phyloP scores from a whole-genome alignment of 2,113 vertebrate species.

The Myanophis thanlyinensis region DNA sequence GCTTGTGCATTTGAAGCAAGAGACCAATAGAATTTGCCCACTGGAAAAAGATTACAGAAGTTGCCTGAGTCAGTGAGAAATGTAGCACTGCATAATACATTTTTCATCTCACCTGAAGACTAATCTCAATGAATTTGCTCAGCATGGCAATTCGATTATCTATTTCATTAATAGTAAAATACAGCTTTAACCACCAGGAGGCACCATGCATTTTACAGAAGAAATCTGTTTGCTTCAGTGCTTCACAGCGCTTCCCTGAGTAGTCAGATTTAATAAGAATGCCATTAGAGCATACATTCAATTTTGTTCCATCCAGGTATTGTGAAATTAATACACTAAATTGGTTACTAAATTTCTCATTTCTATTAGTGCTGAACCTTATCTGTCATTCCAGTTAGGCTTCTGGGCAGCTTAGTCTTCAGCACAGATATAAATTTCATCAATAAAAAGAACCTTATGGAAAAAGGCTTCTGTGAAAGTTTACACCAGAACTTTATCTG shows the following conservation, averaged over 20 bases:
- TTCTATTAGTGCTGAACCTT: slow-evolving; percentile 19
- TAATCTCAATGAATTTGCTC: slow-evolving; percentile 1
- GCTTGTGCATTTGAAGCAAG: neutral
- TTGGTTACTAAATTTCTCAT: neutral
- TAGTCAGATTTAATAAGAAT: neutral
- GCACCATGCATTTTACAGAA: slow-evolving; percentile 28
- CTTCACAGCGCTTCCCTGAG: slow-evolving; percentile 14
- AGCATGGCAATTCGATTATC: neutral
- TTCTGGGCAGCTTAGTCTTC: slow-evolving; percentile 7
- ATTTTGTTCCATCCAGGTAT: slow-evolving; percentile 14
- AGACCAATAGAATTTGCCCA: neutral
- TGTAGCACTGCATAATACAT: neutral
- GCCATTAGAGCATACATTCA: neutral
- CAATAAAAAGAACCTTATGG: neutral
- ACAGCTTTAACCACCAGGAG: slow-evolving; percentile 43
- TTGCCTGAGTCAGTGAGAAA: neutral
- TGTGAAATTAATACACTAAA: neutral
- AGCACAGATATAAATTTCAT: neutral
- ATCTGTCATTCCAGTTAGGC: neutral
- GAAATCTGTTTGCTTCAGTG: neutral
- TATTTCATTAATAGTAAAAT: slow-evolving; percentile 16
- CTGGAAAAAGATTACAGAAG: neutral
- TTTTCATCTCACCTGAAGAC: slow-evolving; percentile 2
- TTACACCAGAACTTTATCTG: neutral
- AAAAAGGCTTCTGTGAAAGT: neutral